These are phyloP conservation scores for Cydia pomonella DNA, from an alignment of 1,140 invertebrate species.

Conservation along the genomic window DNA sequence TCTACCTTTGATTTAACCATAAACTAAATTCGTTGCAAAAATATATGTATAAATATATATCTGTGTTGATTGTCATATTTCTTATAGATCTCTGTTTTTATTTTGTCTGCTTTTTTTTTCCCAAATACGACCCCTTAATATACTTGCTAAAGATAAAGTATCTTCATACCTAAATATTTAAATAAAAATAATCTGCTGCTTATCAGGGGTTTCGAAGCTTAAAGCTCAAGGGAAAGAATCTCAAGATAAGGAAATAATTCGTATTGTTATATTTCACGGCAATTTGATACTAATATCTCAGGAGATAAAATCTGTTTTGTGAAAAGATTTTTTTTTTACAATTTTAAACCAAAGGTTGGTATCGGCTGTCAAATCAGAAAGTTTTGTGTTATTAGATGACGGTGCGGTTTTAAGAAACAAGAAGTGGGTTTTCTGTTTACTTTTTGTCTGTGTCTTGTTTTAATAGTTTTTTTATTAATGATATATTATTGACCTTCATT, in stretches of 20 bases:
- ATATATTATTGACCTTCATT: neutral
- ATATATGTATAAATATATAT: neutral
- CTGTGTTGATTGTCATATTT: neutral
- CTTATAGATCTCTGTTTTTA: neutral
- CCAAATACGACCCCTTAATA: neutral
- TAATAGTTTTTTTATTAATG: neutral
- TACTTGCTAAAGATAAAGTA: neutral
- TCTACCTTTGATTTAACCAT: too few species aligned
- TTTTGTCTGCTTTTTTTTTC: neutral
- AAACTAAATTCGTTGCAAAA: too few species aligned
- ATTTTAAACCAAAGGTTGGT: neutral
- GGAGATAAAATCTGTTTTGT: neutral
- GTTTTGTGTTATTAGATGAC: conserved; percentile 42
- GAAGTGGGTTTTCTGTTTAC: neutral
- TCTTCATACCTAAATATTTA: conserved; percentile 9
- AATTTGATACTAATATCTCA: conserved; percentile 8
- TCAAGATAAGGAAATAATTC: conserved; percentile 8
- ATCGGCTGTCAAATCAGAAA: conserved; percentile 38
- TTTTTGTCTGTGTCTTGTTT: neutral
- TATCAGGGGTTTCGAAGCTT: conserved; percentile 19
- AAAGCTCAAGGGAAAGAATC: neutral
- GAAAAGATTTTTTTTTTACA: neutral
- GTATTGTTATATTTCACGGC: conserved; percentile 14
- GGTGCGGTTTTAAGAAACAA: conserved; percentile 34
- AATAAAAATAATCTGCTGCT: conserved; percentile 3